Base-by-base conservation (phyloP, 2,797 vertebrate genomes). In the Florisuga fusca region DNA sequence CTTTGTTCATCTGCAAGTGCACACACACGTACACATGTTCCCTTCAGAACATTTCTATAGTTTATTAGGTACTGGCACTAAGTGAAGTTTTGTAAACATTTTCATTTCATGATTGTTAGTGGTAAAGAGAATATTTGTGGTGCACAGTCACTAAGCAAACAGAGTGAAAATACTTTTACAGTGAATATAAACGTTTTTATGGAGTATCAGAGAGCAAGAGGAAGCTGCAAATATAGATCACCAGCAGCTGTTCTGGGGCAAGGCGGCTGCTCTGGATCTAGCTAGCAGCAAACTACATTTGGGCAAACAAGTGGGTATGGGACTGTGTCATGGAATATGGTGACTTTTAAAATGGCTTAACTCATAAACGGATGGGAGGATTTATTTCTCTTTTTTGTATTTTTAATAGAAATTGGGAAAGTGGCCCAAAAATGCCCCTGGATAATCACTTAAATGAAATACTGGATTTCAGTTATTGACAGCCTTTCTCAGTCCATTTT, bases 161-260 rank as follows among this genome's bases (percentile, higher is more conserved):
- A 89, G 93, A 96, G 73, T 71, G 86, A 93, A 97, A 98, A 96
- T 91, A 90, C 71, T 97, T 97, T 96, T 94, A 92, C 63, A 29
- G 87, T 72, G 68, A 97, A 79, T 95, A 93, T 90, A 93, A 97
- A 96, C 89, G 93, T 41, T 94, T 97, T 97, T 94, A 95, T 85
- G 62, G 87, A 72, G 73, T 82, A 92, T 87, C 74, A 57, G 92
- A 92, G 51, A 94, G 69, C 63, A 79, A 87, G 68, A 93, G 71
- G 90, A 97, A 97, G 91, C 75, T 81, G 84, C 91, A 89, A 93
- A 90, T 82, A 31, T 6, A 15, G 54, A 94, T 54, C 85, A 84
- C 68, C 89, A 75, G 79, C 93, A 96, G 94, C 92, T 96, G 88
- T 62, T 94, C 74, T 68, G 71, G 87, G 94, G 62, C 88, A 93